Evolutionary conservation across 2,797 vertebrate genomes (phyloP).

Genomic region (Melopsittacus undulatus): DNA sequence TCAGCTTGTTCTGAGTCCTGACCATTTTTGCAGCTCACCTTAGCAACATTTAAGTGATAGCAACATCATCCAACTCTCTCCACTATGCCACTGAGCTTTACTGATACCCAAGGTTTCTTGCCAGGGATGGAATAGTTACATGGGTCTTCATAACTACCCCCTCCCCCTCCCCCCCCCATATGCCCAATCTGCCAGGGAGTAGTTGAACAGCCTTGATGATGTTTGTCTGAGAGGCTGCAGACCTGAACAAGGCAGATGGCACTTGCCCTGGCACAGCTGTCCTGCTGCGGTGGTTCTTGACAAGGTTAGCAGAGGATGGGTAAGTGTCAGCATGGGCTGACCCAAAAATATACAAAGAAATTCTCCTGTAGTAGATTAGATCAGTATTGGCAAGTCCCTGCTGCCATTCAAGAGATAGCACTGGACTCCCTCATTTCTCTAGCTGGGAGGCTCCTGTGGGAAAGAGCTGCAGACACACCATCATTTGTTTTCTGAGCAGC

Average conservation of each 20-base stretch:
- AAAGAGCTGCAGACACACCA: neutral
- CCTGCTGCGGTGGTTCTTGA: neutral
- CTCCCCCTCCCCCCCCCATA: too few species aligned
- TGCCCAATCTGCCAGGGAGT: neutral
- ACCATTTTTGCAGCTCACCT: neutral
- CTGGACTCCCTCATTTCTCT: neutral
- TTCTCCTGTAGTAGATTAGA: neutral
- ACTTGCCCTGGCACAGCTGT: neutral
- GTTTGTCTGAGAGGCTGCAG: neutral
- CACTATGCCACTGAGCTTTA: neutral
- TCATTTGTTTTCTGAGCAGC: neutral
- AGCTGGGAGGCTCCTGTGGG: neutral
- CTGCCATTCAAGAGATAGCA: neutral
- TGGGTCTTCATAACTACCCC: neutral
- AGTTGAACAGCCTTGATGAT: neutral
- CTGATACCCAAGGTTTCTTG: neutral
- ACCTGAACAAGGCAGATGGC: neutral
- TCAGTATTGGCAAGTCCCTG: neutral
- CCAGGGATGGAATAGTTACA: neutral
- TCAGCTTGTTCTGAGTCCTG: neutral
- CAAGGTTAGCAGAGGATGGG: neutral
- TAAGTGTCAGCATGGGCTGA: neutral
- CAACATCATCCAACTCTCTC: neutral
- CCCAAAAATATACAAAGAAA: neutral
- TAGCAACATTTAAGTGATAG: neutral